Conservation (phyloP, 2,888 invertebrate species). For the Macaria liturata region DNA sequence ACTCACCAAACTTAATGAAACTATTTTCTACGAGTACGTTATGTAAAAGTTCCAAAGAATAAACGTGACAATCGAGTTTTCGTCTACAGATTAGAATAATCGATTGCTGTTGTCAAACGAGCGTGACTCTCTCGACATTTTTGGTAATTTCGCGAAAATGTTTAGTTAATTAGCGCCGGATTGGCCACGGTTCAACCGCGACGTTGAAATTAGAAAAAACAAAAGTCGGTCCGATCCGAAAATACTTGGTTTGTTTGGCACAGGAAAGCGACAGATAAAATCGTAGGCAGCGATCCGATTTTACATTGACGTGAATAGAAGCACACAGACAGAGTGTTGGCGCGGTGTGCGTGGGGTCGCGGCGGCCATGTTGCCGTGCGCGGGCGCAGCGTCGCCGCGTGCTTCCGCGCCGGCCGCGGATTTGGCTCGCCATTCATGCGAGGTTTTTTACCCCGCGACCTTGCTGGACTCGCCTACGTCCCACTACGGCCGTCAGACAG, state of each 20-base stretch:
- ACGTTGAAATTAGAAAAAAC: neutral
- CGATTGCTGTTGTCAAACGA: conserved; percentile 22
- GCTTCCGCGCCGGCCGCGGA: conserved; percentile 61
- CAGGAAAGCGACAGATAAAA: neutral
- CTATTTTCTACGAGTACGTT: conserved; percentile 4
- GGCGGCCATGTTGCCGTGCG: conserved; percentile 45
- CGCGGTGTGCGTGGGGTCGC: conserved; percentile 14
- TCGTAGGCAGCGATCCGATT: conserved; percentile 1
- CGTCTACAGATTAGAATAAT: conserved; percentile 23
- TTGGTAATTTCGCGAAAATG: conserved; percentile 20
- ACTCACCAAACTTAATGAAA: conserved; percentile 1
- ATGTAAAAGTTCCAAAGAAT: neutral
- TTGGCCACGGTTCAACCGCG: conserved; percentile 29
- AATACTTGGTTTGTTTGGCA: conserved; percentile 2
- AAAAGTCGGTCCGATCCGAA: conserved; percentile 1
- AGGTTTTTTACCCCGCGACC: conserved; percentile 69
- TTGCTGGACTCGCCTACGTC: conserved; percentile 66
- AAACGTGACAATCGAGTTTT: neutral
- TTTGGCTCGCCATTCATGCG: conserved; percentile 74
- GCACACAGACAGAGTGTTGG: conserved; percentile 5
- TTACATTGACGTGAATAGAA: conserved; percentile 9
- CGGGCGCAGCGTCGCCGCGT: conserved; percentile 51
- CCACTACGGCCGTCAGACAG: conserved; percentile 42
- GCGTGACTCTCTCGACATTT: conserved; percentile 25
- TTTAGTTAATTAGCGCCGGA: conserved; percentile 28